Evolutionary conservation across 30 jellyfish, hydroid and myxozoan species (phyloP), one percentile per base, ranked within the genome.

Genomic region (Catostylus mosaicus): DNA sequence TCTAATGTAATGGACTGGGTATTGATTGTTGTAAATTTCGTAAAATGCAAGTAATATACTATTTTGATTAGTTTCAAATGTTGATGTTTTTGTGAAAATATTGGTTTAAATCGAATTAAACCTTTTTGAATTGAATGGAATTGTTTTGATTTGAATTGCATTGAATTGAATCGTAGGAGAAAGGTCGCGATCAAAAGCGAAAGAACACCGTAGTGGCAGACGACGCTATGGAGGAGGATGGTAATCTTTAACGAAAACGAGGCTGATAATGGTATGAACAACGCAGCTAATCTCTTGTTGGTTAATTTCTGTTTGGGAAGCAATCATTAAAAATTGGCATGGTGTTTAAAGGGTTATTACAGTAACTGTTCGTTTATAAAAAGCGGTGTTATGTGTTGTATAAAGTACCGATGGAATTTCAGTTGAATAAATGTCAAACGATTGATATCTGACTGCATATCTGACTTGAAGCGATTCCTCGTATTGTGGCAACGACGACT

Each of bases 151-250:
- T n/a, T n/a, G n/a, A n/a, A n/a, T n/a, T n/a, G n/a, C n/a, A n/a
- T n/a, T n/a, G n/a, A n/a, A n/a, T n/a, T n/a, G n/a, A n/a, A 9
- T 59, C 38, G 24, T 10, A 74, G 85, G 85, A 74, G 35, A 74
- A 52, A 29, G 57, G 30, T 20, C 70, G 85, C 7, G 85, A 74
- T 20, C 85, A 74, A 12, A 74, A 74, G 74, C 52, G 71, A 27
- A 68, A 68, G 37, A 40, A 51, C 9, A 74, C 18, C 30, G 24
- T 32, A 29, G 63, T 34, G 30, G 27, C 70, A 1, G 85, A 54
- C 34, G 68, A 50, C 34, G 71, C 56, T 12, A 52, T n/a, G 70
- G 68, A 30, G 54, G 84, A 72, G 35, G 71, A 48, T 72, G 73
- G 63, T 20, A 74, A 51, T 30, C 73, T 74, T 36, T 74, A 74